Percentiles rank a stretch among this genome's conserved stretches.
These are phyloP conservation scores for Periplaneta americana DNA, from an alignment of 1,140 invertebrate genomes.

Conservation along the genomic window DNA sequence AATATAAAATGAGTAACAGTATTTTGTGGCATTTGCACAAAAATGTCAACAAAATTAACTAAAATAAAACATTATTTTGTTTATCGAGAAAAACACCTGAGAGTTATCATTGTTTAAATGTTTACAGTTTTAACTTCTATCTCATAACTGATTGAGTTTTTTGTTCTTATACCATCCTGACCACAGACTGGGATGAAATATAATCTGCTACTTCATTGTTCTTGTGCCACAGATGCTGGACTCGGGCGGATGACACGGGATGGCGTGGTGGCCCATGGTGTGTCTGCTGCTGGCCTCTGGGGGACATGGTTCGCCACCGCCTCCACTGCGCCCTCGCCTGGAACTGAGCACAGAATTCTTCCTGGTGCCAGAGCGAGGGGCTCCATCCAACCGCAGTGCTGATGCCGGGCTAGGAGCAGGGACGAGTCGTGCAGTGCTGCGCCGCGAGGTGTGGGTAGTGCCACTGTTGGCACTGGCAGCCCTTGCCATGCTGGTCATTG, in stretches of 20 bases:
- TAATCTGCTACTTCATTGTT: not conserved
- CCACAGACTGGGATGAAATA: too few species aligned
- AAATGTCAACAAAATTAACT: too few species aligned
- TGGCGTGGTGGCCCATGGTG: not conserved
- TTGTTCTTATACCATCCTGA: too few species aligned
- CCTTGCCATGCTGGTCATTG: conserved; percentile 72
- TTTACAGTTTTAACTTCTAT: too few species aligned
- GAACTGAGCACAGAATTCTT: conserved; percentile 77
- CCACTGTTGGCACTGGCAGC: conserved; percentile 74
- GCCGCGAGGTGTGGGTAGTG: conserved; percentile 78
- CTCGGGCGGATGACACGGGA: not conserved
- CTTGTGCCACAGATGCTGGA: not conserved
- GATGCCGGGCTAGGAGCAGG: conserved; percentile 13
- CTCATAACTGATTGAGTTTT: too few species aligned
- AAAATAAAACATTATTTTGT: too few species aligned
- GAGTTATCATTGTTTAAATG: too few species aligned
- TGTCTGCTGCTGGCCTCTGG: not conserved
- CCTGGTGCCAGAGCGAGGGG: conserved; percentile 44
- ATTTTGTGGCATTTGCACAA: too few species aligned
- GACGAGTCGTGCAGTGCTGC: conserved; percentile 41
- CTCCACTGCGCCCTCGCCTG: conserved; percentile 34
- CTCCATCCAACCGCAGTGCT: conserved; percentile 26
- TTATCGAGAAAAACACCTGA: too few species aligned
- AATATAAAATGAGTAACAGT: too few species aligned
- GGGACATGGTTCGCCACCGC: not conserved